Evolutionary conservation across 2,113 vertebrate species (phyloP).

Genomic region (Rhinoptilus africanus): DNA sequence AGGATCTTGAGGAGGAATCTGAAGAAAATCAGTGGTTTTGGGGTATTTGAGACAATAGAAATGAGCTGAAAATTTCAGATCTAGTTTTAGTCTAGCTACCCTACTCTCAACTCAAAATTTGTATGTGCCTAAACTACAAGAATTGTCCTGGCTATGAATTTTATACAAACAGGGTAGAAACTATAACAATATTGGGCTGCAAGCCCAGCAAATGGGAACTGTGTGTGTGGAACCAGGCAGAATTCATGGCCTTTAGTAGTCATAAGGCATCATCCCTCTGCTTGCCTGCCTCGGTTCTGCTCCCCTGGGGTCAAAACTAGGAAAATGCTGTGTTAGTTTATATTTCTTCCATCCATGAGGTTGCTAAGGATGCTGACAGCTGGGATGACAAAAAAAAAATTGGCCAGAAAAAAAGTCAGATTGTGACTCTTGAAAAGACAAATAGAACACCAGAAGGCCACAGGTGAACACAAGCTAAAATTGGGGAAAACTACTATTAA

Average conservation of each 20-base stretch:
- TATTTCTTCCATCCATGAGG: rapidly evolving
- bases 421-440: background rate
- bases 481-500: background rate
- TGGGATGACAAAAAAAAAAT: background rate
- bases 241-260: background rate
- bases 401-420: no score
- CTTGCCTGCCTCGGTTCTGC: rapidly evolving
- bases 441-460: background rate
- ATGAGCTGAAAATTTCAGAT: background rate
- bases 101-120: background rate
- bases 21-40: background rate
- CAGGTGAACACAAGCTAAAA: background rate
- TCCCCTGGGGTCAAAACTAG: background rate
- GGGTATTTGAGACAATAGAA: background rate
- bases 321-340: background rate
- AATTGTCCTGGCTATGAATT: background rate
- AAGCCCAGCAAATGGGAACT: background rate
- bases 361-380: background rate
- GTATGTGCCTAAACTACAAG: background rate
- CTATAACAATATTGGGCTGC: background rate
- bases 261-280: background rate
- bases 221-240: background rate
- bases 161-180: background rate
- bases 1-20: background rate
- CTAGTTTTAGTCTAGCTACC: background rate